These are phyloP conservation scores for Sycophila texana DNA, from an alignment of 2,888 invertebrate genomes.

Conservation along the genomic window DNA sequence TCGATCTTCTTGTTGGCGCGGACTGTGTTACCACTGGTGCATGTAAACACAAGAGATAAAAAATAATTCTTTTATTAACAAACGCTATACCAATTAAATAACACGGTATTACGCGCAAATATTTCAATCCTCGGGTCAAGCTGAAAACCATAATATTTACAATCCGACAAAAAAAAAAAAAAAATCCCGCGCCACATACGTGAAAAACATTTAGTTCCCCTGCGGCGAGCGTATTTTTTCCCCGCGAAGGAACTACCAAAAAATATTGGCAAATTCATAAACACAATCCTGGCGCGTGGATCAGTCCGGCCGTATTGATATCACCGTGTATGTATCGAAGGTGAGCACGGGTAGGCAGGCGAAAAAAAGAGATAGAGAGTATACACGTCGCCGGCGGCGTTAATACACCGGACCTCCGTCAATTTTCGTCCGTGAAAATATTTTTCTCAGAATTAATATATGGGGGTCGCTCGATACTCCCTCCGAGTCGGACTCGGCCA, in stretches of 20 bases:
- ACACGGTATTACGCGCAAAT: no score
- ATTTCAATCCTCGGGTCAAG: no score
- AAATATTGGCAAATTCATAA: conserved; percentile 26
- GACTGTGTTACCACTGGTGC: no score
- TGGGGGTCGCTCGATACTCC: not conserved
- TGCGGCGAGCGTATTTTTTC: conserved; percentile 8
- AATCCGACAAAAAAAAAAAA: no score
- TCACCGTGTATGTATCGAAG: not conserved
- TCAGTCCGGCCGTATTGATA: not conserved
- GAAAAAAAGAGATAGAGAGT: not conserved
- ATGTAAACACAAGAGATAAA: no score
- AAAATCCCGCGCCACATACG: no score
- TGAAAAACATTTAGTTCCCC: not conserved
- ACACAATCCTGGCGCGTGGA: not conserved
- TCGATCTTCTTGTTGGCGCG: no score
- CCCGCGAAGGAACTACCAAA: conserved; percentile 6
- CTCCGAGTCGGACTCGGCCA: not conserved
- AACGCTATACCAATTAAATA: no score
- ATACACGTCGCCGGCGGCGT: conserved; percentile 24
- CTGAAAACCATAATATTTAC: no score
- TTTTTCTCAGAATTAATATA: conserved; percentile 39
- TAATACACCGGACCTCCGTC: conserved; percentile 22
- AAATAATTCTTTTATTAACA: no score
- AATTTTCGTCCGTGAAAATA: conserved; percentile 38
- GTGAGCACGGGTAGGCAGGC: not conserved